Base-by-base conservation (phyloP, 2,888 invertebrate genomes). In the Schizotus pectinicornis region DNA sequence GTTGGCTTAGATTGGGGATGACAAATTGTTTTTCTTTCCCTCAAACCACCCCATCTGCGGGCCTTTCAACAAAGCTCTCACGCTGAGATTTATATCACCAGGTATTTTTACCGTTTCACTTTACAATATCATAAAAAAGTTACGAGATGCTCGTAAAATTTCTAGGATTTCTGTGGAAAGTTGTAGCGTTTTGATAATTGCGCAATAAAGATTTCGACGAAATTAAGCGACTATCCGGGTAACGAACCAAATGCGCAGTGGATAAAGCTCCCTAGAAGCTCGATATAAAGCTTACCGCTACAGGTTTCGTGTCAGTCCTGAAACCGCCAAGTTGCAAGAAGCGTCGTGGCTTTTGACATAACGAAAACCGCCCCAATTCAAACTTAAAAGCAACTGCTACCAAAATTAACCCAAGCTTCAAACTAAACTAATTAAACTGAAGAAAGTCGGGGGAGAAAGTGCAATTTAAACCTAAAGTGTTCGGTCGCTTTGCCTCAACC, bases 161-260 rank as follows among this genome's bases (percentile, higher is more conserved):
- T 22, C 22, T 22, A 22, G 22, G 3, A 22, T 2, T 5, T 22
- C 5, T 22, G 5, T 22, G 5, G 22, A 5, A 22, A 22, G 5
- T 22, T 22, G 22, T 22, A 22, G 5, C 22, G 5, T 22, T 22
- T 22, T 5, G 22, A 22, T 22, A 22, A 22, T 22, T 22, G 22
- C 22, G 22, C 22, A 22, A 22, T 5, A 22, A 22, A 22, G 22
- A 22, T 22, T 22, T 22, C 22, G 22, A 5, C 5, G 22, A 46
- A 35, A 34, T n/a, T 37, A 41, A 39, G 5, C 9, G 35, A 9
- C 30, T 30, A 56, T 50, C 51, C 6, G 12, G 9, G 57, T 32
- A 47, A 14, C 52, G 32, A 52, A 58, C 57, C 57, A 48, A 51
- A 48, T 58, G 57, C 57, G 57, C 57, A 58, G 53, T 58, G 33